Conservation (phyloP, 2,797 vertebrate genomes). For the Eidolon dupreanum region DNA sequence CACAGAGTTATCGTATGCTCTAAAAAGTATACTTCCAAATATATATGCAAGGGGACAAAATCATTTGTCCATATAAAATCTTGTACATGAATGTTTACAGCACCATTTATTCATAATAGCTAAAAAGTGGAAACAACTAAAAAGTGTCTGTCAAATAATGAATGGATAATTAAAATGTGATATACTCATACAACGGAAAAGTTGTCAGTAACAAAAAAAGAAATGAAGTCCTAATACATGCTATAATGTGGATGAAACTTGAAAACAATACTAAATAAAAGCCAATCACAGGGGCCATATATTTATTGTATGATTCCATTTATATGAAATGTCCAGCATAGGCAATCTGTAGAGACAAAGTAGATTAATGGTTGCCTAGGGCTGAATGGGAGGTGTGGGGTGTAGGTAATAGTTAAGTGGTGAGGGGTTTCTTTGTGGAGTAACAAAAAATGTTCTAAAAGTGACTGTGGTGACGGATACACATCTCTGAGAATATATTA, state of each 20-base stretch:
- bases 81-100: not conserved
- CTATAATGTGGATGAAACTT: not conserved
- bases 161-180: constrained; percentile 18
- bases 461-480: not conserved
- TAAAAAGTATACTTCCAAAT: not conserved
- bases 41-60: not conserved
- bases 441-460: not conserved
- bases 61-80: not conserved
- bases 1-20: not conserved
- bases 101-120: not conserved
- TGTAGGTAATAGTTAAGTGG: not conserved
- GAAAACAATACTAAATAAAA: constrained; percentile 21
- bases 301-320: not conserved
- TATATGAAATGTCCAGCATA: not conserved
- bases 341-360: not conserved
- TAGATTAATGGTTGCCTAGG: not conserved
- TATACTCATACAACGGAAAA: not conserved
- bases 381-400: not conserved
- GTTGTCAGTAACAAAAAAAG: not conserved
- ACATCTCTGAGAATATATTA: not conserved
- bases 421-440: not conserved
- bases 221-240: not conserved
- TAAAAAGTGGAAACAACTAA: not conserved
- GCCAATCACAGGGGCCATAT: not conserved
- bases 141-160: not conserved